Conservation (phyloP, 2,888 invertebrate species). For the Hyles lineata region DNA sequence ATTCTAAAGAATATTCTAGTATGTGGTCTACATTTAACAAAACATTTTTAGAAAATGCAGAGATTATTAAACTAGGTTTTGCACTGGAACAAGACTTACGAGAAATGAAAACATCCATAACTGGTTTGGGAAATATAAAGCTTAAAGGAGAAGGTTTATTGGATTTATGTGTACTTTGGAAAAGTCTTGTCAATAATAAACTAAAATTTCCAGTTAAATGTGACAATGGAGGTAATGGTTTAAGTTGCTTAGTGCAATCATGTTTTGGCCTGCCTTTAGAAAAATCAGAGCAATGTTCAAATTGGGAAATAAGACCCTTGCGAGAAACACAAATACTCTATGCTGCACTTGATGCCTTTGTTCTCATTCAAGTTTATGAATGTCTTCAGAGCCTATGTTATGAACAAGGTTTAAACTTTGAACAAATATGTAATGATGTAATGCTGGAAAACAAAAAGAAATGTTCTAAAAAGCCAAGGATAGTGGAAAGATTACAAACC, state of each 20-base stretch:
- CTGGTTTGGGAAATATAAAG: conserved; percentile 73
- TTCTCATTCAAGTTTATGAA: conserved; percentile 92
- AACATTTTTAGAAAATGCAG: conserved; percentile 89
- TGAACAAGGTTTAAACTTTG: conserved; percentile 84
- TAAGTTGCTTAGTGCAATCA: conserved; percentile 89
- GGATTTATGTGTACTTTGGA: conserved; percentile 75
- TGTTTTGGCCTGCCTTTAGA: conserved; percentile 91
- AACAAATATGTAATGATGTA: conserved; percentile 86
- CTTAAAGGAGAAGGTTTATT: conserved; percentile 78
- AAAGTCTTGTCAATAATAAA: conserved; percentile 65
- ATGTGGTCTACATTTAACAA: conserved; percentile 88
- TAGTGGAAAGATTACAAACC: conserved; percentile 55
- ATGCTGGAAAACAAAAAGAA: conserved; percentile 82
- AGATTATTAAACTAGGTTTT: conserved; percentile 91
- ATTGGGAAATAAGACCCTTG: conserved; percentile 94
- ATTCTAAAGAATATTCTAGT: conserved; percentile 76
- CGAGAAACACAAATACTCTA: conserved; percentile 91
- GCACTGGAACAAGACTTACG: conserved; percentile 79
- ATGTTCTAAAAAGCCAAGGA: conserved; percentile 70
- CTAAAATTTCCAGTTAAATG: conserved; percentile 68
- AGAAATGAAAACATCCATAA: conserved; percentile 74
- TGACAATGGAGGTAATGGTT: conserved; percentile 85
- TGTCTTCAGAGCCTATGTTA: conserved; percentile 80
- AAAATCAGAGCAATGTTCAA: conserved; percentile 96
- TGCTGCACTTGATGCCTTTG: conserved; percentile 95